Evolutionary conservation across 2,888 invertebrate genomes (phyloP), one percentile per base, ranked within the genome.

Genomic region (Sinelater perroti): DNA sequence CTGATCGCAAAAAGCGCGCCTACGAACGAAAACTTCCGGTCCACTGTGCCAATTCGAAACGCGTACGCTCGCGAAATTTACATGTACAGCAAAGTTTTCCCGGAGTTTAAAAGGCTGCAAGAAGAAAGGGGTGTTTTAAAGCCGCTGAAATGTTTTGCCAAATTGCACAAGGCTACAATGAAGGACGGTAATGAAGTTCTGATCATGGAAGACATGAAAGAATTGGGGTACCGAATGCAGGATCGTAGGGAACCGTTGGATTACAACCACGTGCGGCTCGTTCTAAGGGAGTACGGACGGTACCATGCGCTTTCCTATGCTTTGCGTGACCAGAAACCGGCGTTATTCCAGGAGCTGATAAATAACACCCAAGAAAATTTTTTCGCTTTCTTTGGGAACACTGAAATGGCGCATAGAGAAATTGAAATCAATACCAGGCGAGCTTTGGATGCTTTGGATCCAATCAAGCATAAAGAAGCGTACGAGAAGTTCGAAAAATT

Each of bases 261-360:
- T 60, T 67, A 64, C 11, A 40, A 67, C 30, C 70, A 71, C 49
- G 64, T 64, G 1, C 40, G 50, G 10, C 26, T 72, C 6, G 67
- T 69, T 16, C 46, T 72, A 38, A 61, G 64, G 30, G 66, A 67
- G 14, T 67, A 72, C 28, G 73, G 67, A 3, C 65, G 64, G 38
- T 64, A 69, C 6, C 73, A 73, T 50, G 67, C 71, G 1, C 30
- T 72, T 6, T 72, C 69, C 0, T 72, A 65, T 51, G 72, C 68
- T 0, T 26, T 72, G 36, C 64, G 62, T 16, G 64, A 67, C 38
- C 61, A 64, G 20, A 45, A 63, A 10, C 66, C 67, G 1, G 65
- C 64, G 21, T 26, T 59, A 13, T 67, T 69, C 36, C 16, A 64
- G 10, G 45, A 62, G 17, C 28, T 70, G 6, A 38, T 28, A 3